Base-by-base conservation (phyloP, 2,797 vertebrate species). In the Coilia nasus region DNA sequence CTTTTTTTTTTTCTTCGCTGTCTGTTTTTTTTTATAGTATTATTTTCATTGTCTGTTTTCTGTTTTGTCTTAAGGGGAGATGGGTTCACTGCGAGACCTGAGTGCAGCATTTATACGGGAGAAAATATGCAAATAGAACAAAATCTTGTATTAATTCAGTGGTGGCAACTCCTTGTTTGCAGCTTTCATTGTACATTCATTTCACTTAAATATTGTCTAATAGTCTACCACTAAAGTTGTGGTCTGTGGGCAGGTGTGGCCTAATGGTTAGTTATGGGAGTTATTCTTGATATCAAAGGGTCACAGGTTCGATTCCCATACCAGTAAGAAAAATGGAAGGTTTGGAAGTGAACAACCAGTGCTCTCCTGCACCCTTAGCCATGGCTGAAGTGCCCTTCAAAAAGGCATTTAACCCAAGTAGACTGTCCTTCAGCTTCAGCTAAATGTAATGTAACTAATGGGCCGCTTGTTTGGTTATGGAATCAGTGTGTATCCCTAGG, bases 1-100 rank as follows among this genome's bases (percentile, higher is more conserved):
- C 7, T 75, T 75, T 75, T 89, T 89, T 84, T 93, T 93, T 92
- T 93, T 89, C 88, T 94, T 93, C 7, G 14, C 2, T 54, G 50
- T 93, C 92, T 46, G 19, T 46, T 80, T 81, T 50, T 23, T 81
- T 57, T 82, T 80, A 25, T 90, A 92, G 91, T 93, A 89, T 92
- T 90, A 90, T 93, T 91, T 93, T 90, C 91, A 89, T 90, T 82
- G 17, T 78, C 71, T 78, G 31, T 78, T 21, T 78, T 78, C 19
- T n/a, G 71, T 44, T 44, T 6, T 44, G 6, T 78, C 17, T 41
- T 21, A 31, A 44, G 19, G 44, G 17, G 31, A 78, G 71, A 41
- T 78, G 35, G 15, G 14, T 35, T 78, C 1, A 41, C 31, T 78
- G 71, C 17, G 9, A 31, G 64, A 28, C 64, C 28, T 71, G 28